Base-by-base conservation (phyloP, 1,140 invertebrate species). In the Venturia canescens region DNA sequence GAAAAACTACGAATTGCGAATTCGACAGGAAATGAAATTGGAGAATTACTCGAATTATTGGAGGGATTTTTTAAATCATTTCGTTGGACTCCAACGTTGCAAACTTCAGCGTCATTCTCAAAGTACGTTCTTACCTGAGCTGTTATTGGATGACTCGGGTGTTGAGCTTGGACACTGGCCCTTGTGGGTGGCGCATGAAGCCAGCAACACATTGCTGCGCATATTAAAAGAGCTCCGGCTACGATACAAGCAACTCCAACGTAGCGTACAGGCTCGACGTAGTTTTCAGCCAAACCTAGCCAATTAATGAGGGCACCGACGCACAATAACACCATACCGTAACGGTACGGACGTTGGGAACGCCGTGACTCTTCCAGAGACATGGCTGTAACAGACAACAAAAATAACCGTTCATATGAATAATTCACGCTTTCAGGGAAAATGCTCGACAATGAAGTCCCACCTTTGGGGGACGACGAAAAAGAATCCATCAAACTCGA, bases 201-300 rank as follows among this genome's bases (percentile, higher is more conserved):
- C 95, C 95, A 96, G 86, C 95, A 95, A 86, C 95, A 96, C 94
- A 96, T 95, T 27, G 95, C 95, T 66, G 94, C 93, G 87, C 95
- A 95, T 83, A 96, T 95, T 82, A 96, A 94, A 75, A 96, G 92
- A 1, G 95, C 95, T 29, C 95, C 95, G 23, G 94, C 94, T 3
- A 95, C 94, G 44, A 96, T 95, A 88, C 95, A 95, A 18, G 95
- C 95, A 27, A 96, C 95, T 75, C 95, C 95, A 67, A 96, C 93
- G 88, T 96, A 96, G 85, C 95, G 92, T 72, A 96, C 94, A 0
- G 94, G 94, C 85, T 95, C 94, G 27, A 94, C 93, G 86, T 95
- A 95, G 85, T 94, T 94, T 87, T 96, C 95, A 0, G 95, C 95
- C 70, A 96, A 91, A 38, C 95, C 95, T 57, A 96, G 91, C 95